Evolutionary conservation across 2,888 invertebrate genomes (phyloP), one percentile per base, ranked within the genome.

Genomic region (Eristalis pertinax): DNA sequence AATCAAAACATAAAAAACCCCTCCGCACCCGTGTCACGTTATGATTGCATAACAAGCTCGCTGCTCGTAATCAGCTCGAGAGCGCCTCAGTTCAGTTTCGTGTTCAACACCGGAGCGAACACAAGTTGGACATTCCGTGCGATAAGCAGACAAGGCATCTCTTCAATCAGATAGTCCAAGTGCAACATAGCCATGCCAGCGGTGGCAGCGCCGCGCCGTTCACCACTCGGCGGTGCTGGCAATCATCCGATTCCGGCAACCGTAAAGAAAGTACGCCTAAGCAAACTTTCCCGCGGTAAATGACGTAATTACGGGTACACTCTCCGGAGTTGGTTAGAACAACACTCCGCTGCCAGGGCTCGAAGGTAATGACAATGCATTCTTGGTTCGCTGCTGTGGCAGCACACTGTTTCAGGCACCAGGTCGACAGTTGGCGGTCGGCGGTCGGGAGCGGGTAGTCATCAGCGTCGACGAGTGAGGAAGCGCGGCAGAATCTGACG

Each of bases 241-340:
- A 85, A 85, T 81, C 84, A 85, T 72, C 72, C n/a, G 76, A 81
- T 76, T 85, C 76, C 68, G 35, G 84, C 84, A 80, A 85, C 84
- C 81, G 84, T 85, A 81, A 85, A 80, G 81, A 84, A 84, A 84
- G 76, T 76, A 70, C 80, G 72, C 32, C 32, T 29, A 72, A 70
- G 60, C 29, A 72, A 74, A 43, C 81, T 80, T 84, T 84, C 72
- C 72, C 63, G 81, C 43, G 41, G 35, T 63, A 64, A 65, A 76
- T 80, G 70, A 63, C 72, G 84, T 85, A 81, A 85, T 85, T 85
- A 81, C 72, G 63, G 43, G 10, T 62, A 68, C 70, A 70, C 70
- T 76, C 43, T 70, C 73, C 64, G 35, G 41, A n/a, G 8, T 72
- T 62, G 29, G 80, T 15, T 65, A 75, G 70, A 80, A 80, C 56